Base-by-base conservation (phyloP, 2,888 invertebrate genomes). In the Alloplasta piceator region DNA sequence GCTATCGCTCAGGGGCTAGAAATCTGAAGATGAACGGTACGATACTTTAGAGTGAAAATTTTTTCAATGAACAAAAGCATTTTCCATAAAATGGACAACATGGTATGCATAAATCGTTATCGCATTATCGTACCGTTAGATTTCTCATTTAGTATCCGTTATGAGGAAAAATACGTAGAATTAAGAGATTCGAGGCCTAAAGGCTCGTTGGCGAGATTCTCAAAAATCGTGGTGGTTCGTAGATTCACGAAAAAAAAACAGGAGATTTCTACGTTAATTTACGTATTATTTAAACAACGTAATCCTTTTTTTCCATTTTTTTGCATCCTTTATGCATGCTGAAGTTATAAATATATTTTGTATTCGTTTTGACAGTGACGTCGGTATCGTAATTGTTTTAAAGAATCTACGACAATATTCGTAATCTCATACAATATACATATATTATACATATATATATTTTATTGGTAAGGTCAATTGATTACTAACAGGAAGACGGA, bases 361-460 rank as follows among this genome's bases (percentile, higher is more conserved):
- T 67, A 67, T 73, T 68, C 39, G 7, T 63, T 68, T 68, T 67
- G 48, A 68, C 63, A 56, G 12, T 10, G 14, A 60, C 10, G n/a
- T 5, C 52, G 52, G 64, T 9, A 46, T 52, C 73, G 72, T 68
- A 46, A 70, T 79, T 79, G 38, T 79, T 74, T 79, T 74, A 74
- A 48, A n/a, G 70, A 75, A 71, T 67, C 64, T 80, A 73, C 68
- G 63, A 68, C 80, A 68, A 77, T 73, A 80, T 77, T 77, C 68
- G 76, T 80, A 80, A 80, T 77, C 63, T 77, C 66, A 76, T 68
- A n/a, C n/a, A n/a, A n/a, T n/a, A n/a, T n/a, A n/a, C n/a, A n/a
- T 71, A 72, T 75, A 46, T 12, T 12, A 52, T 64, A 63, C 52
- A 48, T 58, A 56, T 56, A 55, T 73, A 61, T 26, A 26, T 26